phyloP scores from a whole-genome alignment of 2,888 invertebrate genomes.

The Dicroscelio sp. region DNA sequence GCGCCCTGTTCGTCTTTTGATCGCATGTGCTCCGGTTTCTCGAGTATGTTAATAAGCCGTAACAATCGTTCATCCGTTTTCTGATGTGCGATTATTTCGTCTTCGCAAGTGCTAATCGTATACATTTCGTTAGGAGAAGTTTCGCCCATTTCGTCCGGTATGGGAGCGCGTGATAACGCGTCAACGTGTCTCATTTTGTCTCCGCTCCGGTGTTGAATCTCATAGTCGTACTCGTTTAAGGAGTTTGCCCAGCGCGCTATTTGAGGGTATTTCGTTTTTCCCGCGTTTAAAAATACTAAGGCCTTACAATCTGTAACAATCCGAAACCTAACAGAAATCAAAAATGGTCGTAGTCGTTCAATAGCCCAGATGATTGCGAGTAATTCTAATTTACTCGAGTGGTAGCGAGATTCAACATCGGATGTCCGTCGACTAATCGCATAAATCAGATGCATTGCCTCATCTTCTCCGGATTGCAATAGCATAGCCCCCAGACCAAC shows the following conservation, averaged over 20 bases:
- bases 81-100: neutral
- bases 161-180: neutral
- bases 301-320: constrained; percentile 35
- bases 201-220: neutral
- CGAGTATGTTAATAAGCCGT: neutral
- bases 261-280: constrained; percentile 37
- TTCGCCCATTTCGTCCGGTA: neutral
- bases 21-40: neutral
- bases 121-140: neutral
- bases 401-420: constrained; percentile 75
- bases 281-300: neutral
- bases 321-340: constrained; percentile 24
- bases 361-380: constrained; percentile 55
- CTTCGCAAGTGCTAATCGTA: neutral
- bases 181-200: neutral
- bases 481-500: constrained; percentile 76
- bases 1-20: neutral
- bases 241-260: constrained; percentile 9
- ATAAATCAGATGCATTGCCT: constrained; percentile 50
- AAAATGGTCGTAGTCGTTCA: constrained; percentile 39
- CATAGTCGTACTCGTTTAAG: neutral
- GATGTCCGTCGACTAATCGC: constrained; percentile 59
- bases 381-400: constrained; percentile 72
- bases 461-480: constrained; percentile 56
- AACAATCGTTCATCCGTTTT: neutral